These are phyloP conservation scores for Babyrousa celebensis DNA, from an alignment of 2,797 vertebrate genomes.

Conservation along the genomic window DNA sequence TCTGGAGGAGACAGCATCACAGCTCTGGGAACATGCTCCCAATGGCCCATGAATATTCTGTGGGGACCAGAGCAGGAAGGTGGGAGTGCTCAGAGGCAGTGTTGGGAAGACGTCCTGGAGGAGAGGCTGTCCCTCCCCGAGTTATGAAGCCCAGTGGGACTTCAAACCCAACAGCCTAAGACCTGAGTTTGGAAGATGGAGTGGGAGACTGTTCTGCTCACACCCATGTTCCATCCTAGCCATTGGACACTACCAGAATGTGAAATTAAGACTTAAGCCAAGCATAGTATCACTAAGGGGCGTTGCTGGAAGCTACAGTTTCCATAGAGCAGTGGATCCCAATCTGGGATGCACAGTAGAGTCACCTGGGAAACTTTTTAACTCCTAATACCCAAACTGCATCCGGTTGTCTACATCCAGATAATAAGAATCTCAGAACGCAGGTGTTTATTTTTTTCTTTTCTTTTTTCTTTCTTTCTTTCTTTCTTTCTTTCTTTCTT, in stretches of 20 bases:
- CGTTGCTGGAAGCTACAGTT: background rate
- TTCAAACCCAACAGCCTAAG: background rate
- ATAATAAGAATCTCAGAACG: background rate
- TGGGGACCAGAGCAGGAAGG: background rate
- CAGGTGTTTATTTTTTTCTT: too few relatives aligned
- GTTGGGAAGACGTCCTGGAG: background rate
- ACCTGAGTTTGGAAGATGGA: constrained; percentile 1
- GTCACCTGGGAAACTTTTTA: background rate
- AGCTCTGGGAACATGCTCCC: background rate
- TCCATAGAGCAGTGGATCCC: background rate
- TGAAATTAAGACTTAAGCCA: background rate
- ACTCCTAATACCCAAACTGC: background rate
- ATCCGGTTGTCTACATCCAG: background rate
- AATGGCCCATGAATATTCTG: background rate
- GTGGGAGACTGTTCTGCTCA: background rate
- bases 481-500: too few relatives aligned
- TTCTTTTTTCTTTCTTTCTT: too few relatives aligned
- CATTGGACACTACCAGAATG: background rate
- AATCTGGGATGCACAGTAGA: background rate
- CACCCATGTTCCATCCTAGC: background rate
- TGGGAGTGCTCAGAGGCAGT: background rate
- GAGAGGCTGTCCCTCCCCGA: background rate
- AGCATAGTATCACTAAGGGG: background rate
- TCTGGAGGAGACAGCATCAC: background rate
- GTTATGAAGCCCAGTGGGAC: background rate